phyloP scores from a whole-genome alignment of 1,140 invertebrate genomes.

The Eubasilissa regina region DNA sequence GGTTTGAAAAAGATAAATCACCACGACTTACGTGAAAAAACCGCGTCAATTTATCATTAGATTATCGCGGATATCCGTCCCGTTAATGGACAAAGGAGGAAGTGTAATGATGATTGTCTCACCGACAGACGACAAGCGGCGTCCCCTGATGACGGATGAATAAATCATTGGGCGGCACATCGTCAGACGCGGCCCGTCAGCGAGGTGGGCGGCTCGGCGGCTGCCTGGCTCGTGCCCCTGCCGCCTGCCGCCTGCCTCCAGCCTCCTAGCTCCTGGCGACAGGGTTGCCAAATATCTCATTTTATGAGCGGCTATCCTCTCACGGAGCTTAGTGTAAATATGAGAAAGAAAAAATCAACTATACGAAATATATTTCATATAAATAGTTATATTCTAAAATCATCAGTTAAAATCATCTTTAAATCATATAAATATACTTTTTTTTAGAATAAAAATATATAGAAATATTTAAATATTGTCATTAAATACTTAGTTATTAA shows the following conservation, averaged over 20 bases:
- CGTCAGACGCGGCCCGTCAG: constrained; percentile 16
- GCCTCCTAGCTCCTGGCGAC: background rate
- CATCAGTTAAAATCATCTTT: too few species aligned
- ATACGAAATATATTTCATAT: too few species aligned
- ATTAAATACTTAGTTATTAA: too few species aligned
- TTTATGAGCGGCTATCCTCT: too few species aligned
- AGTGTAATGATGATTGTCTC: constrained; percentile 40
- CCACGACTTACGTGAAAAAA: constrained; percentile 26
- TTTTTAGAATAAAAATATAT: too few species aligned
- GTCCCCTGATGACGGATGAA: constrained; percentile 34
- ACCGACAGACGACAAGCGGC: constrained; percentile 25
- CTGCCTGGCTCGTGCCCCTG: background rate
- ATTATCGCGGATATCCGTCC: constrained; percentile 39
- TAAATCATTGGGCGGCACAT: constrained; percentile 26
- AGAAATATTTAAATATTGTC: too few species aligned
- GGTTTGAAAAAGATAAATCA: constrained; percentile 27
- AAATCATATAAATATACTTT: too few species aligned
- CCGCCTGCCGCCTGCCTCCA: too few species aligned
- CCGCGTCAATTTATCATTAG: constrained; percentile 38
- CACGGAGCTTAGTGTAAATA: too few species aligned
- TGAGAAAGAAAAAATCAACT: too few species aligned
- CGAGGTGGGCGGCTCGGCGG: background rate
- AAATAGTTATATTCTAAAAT: too few species aligned
- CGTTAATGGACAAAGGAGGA: constrained; percentile 38
- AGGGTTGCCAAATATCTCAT: too few species aligned